phyloP scores from a whole-genome alignment of 2,113 vertebrate genomes.

The Mastomys natalensis region DNA sequence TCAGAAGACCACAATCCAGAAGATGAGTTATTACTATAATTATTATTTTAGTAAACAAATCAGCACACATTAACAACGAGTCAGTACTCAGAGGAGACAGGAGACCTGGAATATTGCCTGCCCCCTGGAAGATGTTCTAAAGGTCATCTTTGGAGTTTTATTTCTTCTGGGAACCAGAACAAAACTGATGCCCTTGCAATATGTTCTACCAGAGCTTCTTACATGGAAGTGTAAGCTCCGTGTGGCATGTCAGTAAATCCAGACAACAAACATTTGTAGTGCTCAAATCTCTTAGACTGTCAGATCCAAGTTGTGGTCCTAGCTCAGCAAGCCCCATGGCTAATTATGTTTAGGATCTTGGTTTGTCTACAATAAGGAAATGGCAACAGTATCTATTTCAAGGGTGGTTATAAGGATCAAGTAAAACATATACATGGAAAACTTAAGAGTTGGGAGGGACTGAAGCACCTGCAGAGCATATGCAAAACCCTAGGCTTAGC shows the following conservation, averaged over 20 bases:
- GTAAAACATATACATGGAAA: background rate
- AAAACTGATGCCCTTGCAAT: slow-evolving; percentile 8
- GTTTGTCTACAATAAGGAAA: slow-evolving; percentile 2
- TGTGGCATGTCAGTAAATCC: background rate
- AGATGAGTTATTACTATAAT: background rate
- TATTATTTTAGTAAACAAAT: background rate
- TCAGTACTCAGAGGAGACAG: background rate
- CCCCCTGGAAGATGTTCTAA: background rate
- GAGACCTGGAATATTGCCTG: background rate
- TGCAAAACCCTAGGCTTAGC: background rate
- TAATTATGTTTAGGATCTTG: background rate
- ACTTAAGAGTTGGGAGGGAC: background rate
- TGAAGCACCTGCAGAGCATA: no score
- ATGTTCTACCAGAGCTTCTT: background rate
- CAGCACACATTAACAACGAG: background rate
- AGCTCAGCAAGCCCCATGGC: background rate
- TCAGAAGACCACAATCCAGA: background rate
- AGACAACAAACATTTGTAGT: background rate
- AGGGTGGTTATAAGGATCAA: background rate
- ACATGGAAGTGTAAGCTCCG: background rate
- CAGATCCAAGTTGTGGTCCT: slow-evolving; percentile 31
- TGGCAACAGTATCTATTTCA: background rate
- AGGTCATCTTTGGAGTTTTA: background rate
- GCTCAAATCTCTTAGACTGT: background rate
- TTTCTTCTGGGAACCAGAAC: background rate